Base-by-base conservation (phyloP, 2,888 invertebrate species). In the Augiades crinisus region DNA sequence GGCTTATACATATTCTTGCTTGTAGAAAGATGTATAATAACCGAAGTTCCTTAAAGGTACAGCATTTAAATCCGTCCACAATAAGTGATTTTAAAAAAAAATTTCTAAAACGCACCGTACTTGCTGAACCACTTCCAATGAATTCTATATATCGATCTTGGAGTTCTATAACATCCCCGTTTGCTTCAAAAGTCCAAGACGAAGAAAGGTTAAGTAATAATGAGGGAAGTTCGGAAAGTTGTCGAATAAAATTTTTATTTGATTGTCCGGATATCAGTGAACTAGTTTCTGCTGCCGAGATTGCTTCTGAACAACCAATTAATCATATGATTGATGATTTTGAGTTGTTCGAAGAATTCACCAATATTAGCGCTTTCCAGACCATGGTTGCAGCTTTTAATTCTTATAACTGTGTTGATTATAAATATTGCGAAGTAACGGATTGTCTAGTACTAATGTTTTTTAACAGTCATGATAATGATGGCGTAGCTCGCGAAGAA, bases 371-470 rank as follows among this genome's bases (percentile, higher is more conserved):
- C 41, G 75, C 79, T 14, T 78, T 79, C 56, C 89, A 88, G 68
- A 69, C 79, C 16, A 60, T 87, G 59, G 59, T 65, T 1, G 77
- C 86, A 3, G 81, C 80, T 0, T 88, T 79, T 64, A 80, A 71
- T 58, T 72, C 70, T 49, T 89, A 72, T 61, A 88, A 85, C 55
- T 87, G 87, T 53, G 72, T 88, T 1, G 80, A 88, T 72, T 88
- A 87, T 50, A 88, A 86, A 63, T 87, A 86, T 60, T 88, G 84
- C 60, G 80, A 83, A 60, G 78, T 87, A 1, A 89, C 88, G 1
- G 88, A 89, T 60, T 71, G 72, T 57, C 73, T 81, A 34, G 56
- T 86, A 55, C 58, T 87, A 24, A 86, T 89, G 87, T 86, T 87
- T 61, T 83, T 70, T 57, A 88, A 88, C 57, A 87, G 81, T 55